These are phyloP conservation scores for Rhopalosiphum nymphaeae DNA, from an alignment of 2,888 invertebrate species.

Conservation along the genomic window DNA sequence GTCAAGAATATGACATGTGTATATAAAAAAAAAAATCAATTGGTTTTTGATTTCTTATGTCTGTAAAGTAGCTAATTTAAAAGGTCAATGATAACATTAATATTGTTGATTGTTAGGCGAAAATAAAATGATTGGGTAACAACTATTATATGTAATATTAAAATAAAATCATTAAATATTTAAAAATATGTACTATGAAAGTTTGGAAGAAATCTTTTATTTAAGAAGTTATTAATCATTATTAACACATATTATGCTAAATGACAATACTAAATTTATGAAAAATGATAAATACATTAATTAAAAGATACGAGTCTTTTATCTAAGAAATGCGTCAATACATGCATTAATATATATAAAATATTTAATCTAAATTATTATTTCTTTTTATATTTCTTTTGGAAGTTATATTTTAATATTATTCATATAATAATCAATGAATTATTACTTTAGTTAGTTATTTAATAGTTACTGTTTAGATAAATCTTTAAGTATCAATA, in stretches of 20 bases:
- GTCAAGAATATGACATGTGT: neutral
- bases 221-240: no score
- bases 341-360: no score
- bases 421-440: no score
- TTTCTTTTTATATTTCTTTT: no score
- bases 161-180: neutral
- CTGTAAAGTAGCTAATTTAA: neutral
- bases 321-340: neutral
- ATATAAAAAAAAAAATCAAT: neutral
- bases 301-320: neutral
- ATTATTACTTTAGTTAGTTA: no score
- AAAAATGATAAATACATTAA: neutral
- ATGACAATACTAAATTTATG: neutral
- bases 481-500: no score
- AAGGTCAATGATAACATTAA: conserved; percentile 13
- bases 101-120: neutral
- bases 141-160: neutral
- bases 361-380: no score
- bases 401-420: no score
- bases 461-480: no score
- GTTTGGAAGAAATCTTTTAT: neutral
- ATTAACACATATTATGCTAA: no score
- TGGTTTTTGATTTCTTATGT: neutral
- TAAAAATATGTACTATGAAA: neutral
- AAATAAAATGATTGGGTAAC: neutral